A percentile compares a stretch with the other conserved stretches of the same genome.
Evolutionary conservation across 2,888 invertebrate genomes (phyloP).

Genomic region (Augochlorella aurata): DNA sequence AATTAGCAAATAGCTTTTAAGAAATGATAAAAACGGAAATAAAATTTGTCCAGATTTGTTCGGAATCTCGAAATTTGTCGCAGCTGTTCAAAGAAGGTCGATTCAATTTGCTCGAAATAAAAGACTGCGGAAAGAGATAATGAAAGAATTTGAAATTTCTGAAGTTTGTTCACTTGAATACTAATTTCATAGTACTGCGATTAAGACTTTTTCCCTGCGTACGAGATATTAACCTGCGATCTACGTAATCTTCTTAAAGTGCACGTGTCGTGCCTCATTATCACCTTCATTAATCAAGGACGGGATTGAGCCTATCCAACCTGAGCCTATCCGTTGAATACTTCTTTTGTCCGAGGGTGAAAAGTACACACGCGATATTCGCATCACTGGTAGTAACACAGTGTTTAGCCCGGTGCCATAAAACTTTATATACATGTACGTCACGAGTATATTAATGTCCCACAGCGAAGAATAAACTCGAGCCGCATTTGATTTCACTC

Average conservation of each 20-base stretch:
- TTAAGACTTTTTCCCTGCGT: not conserved
- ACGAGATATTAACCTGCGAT: not conserved
- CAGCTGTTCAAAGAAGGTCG: no score
- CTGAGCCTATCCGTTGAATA: not conserved
- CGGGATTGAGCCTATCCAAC: not conserved
- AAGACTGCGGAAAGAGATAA: not conserved
- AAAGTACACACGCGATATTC: slow-evolving; percentile 3
- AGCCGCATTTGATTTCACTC: not conserved
- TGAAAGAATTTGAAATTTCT: not conserved
- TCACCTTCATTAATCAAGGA: not conserved
- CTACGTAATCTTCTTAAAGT: not conserved
- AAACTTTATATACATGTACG: slow-evolving; percentile 3
- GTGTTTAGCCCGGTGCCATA: not conserved
- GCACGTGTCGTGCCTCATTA: not conserved
- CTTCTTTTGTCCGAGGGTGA: not conserved
- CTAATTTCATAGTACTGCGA: not conserved
- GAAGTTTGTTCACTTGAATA: not conserved
- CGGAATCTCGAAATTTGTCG: no score
- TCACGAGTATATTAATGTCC: slow-evolving; percentile 1
- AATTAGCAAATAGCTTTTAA: no score
- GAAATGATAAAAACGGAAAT: no score
- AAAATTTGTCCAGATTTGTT: no score
- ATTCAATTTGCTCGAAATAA: no score
- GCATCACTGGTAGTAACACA: slow-evolving; percentile 1
- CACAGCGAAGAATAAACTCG: not conserved